These are phyloP conservation scores for Teleogryllus occipitalis DNA, from an alignment of 1,140 invertebrate species.

Conservation along the genomic window DNA sequence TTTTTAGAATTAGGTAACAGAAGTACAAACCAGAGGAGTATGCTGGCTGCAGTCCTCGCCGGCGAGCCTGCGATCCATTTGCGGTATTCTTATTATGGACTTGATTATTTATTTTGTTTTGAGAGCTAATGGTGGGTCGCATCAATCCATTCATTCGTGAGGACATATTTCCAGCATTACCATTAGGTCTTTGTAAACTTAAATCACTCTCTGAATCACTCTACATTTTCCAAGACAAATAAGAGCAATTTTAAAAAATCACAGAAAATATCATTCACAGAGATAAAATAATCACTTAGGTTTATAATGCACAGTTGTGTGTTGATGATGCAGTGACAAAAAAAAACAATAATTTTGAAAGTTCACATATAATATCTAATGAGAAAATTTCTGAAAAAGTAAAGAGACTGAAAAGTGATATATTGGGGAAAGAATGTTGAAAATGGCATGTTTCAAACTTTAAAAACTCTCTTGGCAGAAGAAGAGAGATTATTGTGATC, in stretches of 20 bases:
- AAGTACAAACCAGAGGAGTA: constrained; percentile 50
- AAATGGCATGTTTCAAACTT: no score
- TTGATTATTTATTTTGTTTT: constrained; percentile 54
- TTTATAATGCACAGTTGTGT: no score
- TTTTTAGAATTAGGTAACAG: background rate
- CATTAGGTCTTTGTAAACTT: constrained; percentile 21
- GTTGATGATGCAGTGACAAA: no score
- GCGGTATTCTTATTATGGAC: constrained; percentile 29
- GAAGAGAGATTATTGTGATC: no score
- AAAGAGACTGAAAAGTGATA: no score
- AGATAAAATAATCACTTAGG: background rate
- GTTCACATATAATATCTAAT: no score
- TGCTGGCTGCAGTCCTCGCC: constrained; percentile 51
- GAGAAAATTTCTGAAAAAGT: no score
- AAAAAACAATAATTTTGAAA: no score
- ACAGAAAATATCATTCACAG: background rate
- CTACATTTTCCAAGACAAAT: constrained; percentile 34
- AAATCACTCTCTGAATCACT: constrained; percentile 65
- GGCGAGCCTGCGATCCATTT: constrained; percentile 38
- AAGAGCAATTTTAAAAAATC: background rate
- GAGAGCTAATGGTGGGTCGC: constrained; percentile 68
- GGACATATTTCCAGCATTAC: constrained; percentile 28
- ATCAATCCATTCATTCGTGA: constrained; percentile 47
- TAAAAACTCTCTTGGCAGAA: no score
- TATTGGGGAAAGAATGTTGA: no score